A percentile compares a stretch with the other conserved stretches of the same genome.
Evolutionary conservation across 2,113 vertebrate genomes (phyloP).

Genomic region (Meriones unguiculatus): DNA sequence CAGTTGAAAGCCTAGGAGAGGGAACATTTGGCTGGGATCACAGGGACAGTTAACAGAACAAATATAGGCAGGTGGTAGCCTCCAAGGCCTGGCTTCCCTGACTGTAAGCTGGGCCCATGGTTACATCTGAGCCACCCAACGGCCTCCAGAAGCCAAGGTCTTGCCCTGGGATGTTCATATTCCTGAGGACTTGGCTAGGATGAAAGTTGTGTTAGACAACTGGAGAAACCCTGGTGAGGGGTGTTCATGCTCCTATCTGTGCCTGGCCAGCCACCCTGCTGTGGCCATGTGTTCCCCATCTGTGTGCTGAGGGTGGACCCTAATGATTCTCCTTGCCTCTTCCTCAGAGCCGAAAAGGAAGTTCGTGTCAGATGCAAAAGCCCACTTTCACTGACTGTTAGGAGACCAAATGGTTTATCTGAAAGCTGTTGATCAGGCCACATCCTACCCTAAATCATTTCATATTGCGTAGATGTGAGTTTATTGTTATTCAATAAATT

Average conservation of each 20-base stretch:
- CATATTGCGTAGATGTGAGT: neutral
- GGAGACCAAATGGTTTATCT: neutral
- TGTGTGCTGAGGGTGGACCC: neutral
- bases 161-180: neutral
- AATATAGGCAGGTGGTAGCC: neutral
- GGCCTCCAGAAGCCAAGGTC: neutral
- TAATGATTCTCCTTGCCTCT: neutral
- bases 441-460: neutral
- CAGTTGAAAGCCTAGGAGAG: neutral
- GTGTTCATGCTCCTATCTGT: neutral
- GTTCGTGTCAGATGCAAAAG: constrained; percentile 50
- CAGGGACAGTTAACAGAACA: neutral
- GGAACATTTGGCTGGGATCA: neutral
- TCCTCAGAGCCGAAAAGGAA: constrained; percentile 27
- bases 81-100: neutral
- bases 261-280: rapidly evolving
- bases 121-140: neutral
- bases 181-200: rapidly evolving
- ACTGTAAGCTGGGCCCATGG: neutral
- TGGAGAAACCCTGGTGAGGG: neutral
- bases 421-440: constrained; percentile 18
- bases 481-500: neutral
- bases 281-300: neutral
- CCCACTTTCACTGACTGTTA: neutral
- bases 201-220: neutral